These are phyloP conservation scores for Tympanoctomys barrerae DNA, from an alignment of 2,797 vertebrate genomes.

Conservation along the genomic window DNA sequence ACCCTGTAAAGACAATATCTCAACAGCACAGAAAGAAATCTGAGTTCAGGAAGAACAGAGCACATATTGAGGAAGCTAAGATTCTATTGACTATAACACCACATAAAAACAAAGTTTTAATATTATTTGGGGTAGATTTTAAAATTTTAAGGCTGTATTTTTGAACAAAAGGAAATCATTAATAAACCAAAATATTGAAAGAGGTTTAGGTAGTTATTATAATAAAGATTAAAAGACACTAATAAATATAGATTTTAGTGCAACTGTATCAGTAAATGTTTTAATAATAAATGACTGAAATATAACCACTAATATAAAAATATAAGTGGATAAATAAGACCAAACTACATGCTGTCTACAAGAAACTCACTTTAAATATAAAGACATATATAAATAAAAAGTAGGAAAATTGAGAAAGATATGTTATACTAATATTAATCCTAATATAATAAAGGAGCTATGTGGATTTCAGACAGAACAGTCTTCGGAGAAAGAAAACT, in stretches of 20 bases:
- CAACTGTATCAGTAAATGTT: background rate
- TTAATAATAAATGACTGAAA: background rate
- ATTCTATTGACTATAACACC: background rate
- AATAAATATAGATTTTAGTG: background rate
- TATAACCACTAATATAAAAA: background rate
- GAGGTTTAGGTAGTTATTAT: background rate
- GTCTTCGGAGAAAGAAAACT: background rate
- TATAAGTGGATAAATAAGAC: background rate
- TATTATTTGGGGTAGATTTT: background rate
- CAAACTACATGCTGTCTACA: too few relatives aligned
- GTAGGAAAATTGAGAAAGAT: background rate
- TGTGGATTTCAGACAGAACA: background rate
- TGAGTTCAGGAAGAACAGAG: background rate
- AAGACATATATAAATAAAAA: background rate
- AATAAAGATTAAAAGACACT: background rate
- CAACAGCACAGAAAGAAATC: background rate
- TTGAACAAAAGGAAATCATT: background rate
- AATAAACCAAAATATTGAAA: background rate
- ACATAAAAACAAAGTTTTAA: background rate
- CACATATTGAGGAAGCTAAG: background rate
- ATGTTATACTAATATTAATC: background rate
- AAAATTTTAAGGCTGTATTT: background rate
- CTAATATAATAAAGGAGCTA: background rate
- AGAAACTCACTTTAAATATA: background rate
- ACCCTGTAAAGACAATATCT: background rate